A percentile compares a stretch with the other conserved stretches of the same genome.
phyloP scores from a whole-genome alignment of 1,140 invertebrate genomes.

The Ceratosolen solmsi region DNA sequence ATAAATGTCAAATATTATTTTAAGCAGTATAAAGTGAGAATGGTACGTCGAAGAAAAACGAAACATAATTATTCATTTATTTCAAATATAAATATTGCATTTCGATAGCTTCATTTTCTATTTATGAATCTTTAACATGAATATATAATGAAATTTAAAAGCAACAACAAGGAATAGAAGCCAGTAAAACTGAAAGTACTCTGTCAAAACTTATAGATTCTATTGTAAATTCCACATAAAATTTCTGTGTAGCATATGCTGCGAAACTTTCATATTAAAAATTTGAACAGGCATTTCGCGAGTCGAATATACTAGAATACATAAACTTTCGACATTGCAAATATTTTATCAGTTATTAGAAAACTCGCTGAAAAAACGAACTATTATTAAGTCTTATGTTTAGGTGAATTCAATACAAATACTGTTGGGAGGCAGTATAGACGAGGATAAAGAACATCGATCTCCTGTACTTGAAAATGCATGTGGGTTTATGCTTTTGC shows the following conservation, averaged over 20 bases:
- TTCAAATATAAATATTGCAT: too few species aligned
- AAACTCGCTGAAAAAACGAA: neutral
- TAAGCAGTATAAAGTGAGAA: too few species aligned
- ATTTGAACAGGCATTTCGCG: neutral
- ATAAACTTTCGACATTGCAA: neutral
- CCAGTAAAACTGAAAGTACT: neutral
- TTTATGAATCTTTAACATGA: neutral
- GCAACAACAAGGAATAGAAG: neutral
- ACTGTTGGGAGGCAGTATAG: neutral
- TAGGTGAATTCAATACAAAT: slow-evolving; percentile 25
- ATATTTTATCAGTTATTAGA: slow-evolving; percentile 4
- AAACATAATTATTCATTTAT: too few species aligned
- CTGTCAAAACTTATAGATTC: neutral
- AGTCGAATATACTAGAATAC: neutral
- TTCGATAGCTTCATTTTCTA: neutral
- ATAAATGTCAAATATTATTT: too few species aligned
- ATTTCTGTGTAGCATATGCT: neutral
- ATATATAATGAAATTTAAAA: slow-evolving; percentile 7
- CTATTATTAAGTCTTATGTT: slow-evolving; percentile 44
- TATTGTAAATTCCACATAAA: neutral
- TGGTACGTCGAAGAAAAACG: too few species aligned
- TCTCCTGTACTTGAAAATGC: slow-evolving; percentile 47
- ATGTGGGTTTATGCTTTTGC: slow-evolving; percentile 39
- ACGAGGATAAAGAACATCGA: slow-evolving; percentile 34
- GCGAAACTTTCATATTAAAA: slow-evolving; percentile 3